Conservation (phyloP, 2,888 invertebrate species). For the Drosophila acutilabella region DNA sequence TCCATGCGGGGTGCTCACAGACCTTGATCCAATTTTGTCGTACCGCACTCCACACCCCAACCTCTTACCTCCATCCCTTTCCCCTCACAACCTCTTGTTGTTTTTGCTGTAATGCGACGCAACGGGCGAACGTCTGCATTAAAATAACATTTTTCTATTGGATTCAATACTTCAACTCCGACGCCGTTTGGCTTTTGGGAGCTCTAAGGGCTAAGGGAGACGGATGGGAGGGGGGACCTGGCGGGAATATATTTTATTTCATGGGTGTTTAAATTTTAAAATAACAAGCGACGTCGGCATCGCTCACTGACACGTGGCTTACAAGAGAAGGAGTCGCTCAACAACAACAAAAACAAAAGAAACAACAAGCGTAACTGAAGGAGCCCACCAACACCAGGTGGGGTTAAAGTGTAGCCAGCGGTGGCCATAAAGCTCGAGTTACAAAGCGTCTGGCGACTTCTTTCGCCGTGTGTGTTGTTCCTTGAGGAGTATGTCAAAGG, state of each 20-base stretch:
- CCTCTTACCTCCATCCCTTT: neutral
- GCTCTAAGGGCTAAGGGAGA: neutral
- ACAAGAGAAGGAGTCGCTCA: slow-evolving; percentile 18
- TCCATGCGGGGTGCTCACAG: slow-evolving; percentile 44
- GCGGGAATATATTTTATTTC: slow-evolving; percentile 73
- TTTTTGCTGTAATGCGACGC: slow-evolving; percentile 32
- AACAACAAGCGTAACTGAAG: slow-evolving; percentile 5
- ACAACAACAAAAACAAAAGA: slow-evolving; percentile 10
- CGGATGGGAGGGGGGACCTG: slow-evolving; percentile 6
- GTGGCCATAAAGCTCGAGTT: slow-evolving; percentile 57
- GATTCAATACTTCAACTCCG: slow-evolving; percentile 70
- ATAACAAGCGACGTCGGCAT: slow-evolving; percentile 72
- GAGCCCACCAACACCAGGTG: slow-evolving; percentile 52
- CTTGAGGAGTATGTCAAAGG: slow-evolving; percentile 42
- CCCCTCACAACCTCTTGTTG: slow-evolving; percentile 12
- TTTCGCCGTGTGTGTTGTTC: slow-evolving; percentile 33
- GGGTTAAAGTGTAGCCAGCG: slow-evolving; percentile 56
- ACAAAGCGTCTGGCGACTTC: slow-evolving; percentile 51
- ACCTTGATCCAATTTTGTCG: slow-evolving; percentile 76
- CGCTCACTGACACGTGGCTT: slow-evolving; percentile 72
- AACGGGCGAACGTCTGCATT: slow-evolving; percentile 69
- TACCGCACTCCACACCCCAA: slow-evolving; percentile 21
- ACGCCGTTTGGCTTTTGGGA: slow-evolving; percentile 32
- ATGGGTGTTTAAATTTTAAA: slow-evolving; percentile 82
- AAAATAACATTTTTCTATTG: slow-evolving; percentile 79